Conservation (phyloP, 1,140 invertebrate species). For the Oncopodura yosiiana region DNA sequence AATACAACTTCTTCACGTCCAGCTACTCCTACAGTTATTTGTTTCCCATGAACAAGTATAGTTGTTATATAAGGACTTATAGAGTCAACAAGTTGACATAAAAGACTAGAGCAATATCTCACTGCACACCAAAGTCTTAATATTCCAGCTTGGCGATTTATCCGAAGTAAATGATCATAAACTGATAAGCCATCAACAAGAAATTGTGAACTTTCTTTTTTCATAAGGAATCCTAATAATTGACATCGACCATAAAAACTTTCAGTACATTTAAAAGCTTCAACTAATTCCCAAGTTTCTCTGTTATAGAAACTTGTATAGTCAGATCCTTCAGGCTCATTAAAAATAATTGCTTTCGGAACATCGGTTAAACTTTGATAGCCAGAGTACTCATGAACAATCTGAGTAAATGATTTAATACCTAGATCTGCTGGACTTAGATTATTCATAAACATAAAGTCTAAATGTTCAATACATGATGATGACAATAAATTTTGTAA, state of each 20-base stretch:
- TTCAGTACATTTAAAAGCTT: constrained; percentile 55
- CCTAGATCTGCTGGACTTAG: constrained; percentile 57
- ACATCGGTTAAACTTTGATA: constrained; percentile 96
- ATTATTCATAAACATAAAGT: constrained; percentile 89
- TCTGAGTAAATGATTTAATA: constrained; percentile 70
- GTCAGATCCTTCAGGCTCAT: constrained; percentile 45
- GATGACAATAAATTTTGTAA: constrained; percentile 92
- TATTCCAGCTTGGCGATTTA: constrained; percentile 79
- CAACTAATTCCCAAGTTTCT: constrained; percentile 63
- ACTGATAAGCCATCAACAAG: constrained; percentile 57
- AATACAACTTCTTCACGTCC: constrained; percentile 89
- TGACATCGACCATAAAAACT: constrained; percentile 71
- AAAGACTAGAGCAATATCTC: constrained; percentile 81
- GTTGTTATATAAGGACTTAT: constrained; percentile 97
- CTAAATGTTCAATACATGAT: constrained; percentile 88
- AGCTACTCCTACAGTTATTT: constrained; percentile 90
- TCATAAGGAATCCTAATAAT: constrained; percentile 71
- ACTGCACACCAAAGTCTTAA: constrained; percentile 88
- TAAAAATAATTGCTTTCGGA: constrained; percentile 65
- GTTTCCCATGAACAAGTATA: constrained; percentile 92
- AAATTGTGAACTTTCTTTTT: constrained; percentile 71
- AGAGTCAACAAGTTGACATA: constrained; percentile 90
- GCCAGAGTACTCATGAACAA: constrained; percentile 84
- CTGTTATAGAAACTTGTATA: no score
- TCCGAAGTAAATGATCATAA: constrained; percentile 57